These are phyloP conservation scores for Sterrhoptilus dennistouni DNA, from an alignment of 2,113 vertebrate species.

Conservation along the genomic window DNA sequence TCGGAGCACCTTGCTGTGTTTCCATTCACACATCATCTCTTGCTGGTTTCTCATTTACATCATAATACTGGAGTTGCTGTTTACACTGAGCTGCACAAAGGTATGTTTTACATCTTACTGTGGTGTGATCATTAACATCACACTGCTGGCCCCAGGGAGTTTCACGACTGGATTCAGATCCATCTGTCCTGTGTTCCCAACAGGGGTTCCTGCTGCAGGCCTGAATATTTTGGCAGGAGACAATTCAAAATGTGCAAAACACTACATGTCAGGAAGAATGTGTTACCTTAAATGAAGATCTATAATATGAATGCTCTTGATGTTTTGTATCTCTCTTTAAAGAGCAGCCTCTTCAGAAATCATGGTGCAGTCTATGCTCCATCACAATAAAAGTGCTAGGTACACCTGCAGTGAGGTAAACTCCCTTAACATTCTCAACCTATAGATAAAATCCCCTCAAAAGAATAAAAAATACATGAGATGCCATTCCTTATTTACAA, in stretches of 20 bases:
- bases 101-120: constrained; percentile 65
- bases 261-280: constrained; percentile 36
- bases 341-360: constrained; percentile 19
- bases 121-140: constrained; percentile 69
- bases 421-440: background rate
- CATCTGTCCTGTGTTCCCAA: constrained; percentile 68
- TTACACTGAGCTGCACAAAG: constrained; percentile 65
- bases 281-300: constrained; percentile 47
- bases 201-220: constrained; percentile 50
- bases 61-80: constrained; percentile 61
- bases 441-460: background rate
- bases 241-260: constrained; percentile 57
- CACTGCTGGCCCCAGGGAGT: constrained; percentile 63
- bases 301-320: background rate
- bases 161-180: constrained; percentile 65
- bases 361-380: background rate
- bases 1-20: constrained; percentile 56
- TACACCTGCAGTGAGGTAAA: constrained; percentile 9
- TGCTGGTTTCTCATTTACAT: constrained; percentile 73
- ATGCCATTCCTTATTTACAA: background rate
- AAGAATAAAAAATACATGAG: background rate
- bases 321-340: constrained; percentile 6
- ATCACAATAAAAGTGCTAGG: background rate
- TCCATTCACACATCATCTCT: constrained; percentile 67
- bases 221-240: constrained; percentile 65